Percentiles rank a stretch among this genome's conserved stretches.
Conservation (phyloP, 2,888 invertebrate species). For the Catocala fraxini region DNA sequence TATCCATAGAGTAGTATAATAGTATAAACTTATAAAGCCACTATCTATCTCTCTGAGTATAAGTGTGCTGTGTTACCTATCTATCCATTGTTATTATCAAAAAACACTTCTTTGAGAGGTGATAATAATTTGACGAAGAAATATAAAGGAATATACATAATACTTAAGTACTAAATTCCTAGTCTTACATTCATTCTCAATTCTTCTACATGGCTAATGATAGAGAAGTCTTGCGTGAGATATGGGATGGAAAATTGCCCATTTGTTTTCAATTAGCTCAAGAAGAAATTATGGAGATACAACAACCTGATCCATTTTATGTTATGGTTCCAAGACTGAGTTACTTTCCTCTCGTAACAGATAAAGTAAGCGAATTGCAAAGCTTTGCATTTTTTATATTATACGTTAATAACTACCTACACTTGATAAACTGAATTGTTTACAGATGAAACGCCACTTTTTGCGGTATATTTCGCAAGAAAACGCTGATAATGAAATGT, state of each 20-base stretch:
- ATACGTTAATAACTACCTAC: not conserved
- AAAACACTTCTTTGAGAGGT: no score
- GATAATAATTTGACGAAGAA: no score
- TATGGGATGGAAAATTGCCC: constrained; percentile 98
- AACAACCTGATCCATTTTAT: constrained; percentile 97
- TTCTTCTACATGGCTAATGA: constrained; percentile 94
- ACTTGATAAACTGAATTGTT: constrained; percentile 19
- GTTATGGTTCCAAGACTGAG: constrained; percentile 97
- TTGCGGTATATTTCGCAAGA: constrained; percentile 93
- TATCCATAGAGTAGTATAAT: no score
- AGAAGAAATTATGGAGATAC: constrained; percentile 95
- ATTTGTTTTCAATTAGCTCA: constrained; percentile 96
- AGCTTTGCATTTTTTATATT: not conserved
- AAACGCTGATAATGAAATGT: constrained; percentile 95
- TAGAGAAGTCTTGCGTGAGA: constrained; percentile 96
- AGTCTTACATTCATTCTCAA: not conserved
- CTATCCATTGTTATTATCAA: no score
- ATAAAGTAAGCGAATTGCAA: constrained; percentile 90
- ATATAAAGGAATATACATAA: no score
- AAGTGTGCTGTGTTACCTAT: no score
- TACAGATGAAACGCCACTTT: constrained; percentile 95
- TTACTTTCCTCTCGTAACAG: constrained; percentile 97
- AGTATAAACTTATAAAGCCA: no score
- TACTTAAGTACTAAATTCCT: no score
- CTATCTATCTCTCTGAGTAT: no score